Evolutionary conservation across 1,140 invertebrate species (phyloP).

Genomic region (Nautilus pompilius): DNA sequence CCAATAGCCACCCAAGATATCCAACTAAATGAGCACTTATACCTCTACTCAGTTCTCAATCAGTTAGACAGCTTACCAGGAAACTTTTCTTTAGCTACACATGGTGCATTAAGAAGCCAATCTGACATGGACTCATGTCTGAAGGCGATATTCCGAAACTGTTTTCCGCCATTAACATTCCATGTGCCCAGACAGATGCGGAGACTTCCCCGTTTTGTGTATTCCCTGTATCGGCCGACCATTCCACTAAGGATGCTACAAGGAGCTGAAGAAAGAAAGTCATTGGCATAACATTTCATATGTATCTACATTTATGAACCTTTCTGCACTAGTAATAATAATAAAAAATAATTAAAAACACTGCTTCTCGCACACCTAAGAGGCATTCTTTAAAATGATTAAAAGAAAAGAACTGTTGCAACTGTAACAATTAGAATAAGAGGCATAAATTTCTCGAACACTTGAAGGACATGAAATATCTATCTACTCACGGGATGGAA

Average conservation of each 20-base stretch:
- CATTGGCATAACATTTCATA: too few species aligned
- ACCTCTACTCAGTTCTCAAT: too few species aligned
- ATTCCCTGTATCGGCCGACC: slow-evolving; percentile 74
- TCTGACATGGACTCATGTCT: slow-evolving; percentile 88
- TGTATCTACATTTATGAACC: neutral
- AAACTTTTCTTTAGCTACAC: neutral
- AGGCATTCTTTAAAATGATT: too few species aligned
- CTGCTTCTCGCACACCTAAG: neutral
- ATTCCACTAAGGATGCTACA: slow-evolving; percentile 55
- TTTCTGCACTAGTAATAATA: neutral
- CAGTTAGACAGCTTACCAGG: slow-evolving; percentile 38
- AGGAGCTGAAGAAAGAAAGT: slow-evolving; percentile 50
- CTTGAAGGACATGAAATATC: too few species aligned
- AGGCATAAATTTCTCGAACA: too few species aligned
- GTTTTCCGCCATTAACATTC: slow-evolving; percentile 99
- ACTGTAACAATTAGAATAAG: too few species aligned
- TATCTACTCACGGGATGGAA: too few species aligned
- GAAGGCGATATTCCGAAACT: slow-evolving; percentile 94
- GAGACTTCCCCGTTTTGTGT: slow-evolving; percentile 69
- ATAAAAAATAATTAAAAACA: neutral
- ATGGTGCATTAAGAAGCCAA: slow-evolving; percentile 81
- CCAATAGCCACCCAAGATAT: too few species aligned
- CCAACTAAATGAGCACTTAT: too few species aligned
- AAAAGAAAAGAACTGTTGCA: too few species aligned
- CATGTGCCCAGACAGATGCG: slow-evolving; percentile 91